These are phyloP conservation scores for Chaenodraco wilsoni DNA, from an alignment of 2,797 vertebrate genomes.

Conservation along the genomic window DNA sequence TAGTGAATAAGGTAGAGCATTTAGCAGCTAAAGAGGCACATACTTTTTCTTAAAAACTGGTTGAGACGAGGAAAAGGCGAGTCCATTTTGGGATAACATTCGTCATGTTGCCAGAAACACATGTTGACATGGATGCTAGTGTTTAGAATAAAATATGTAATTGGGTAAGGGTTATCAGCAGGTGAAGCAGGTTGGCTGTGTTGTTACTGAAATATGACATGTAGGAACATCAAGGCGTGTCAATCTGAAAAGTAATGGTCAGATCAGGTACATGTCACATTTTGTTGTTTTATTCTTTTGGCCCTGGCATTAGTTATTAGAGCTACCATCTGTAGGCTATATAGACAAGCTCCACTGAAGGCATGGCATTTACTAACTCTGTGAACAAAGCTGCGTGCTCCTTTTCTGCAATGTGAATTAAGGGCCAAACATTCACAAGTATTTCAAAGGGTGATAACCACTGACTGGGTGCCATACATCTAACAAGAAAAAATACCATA, in stretches of 20 bases:
- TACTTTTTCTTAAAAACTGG: background rate
- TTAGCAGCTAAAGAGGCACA: background rate
- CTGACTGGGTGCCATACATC: constrained; percentile 59
- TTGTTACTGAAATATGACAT: background rate
- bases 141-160: constrained; percentile 1
- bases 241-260: constrained; percentile 36
- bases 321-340: constrained; percentile 57
- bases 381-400: constrained; percentile 66
- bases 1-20: background rate
- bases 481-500: constrained; percentile 57
- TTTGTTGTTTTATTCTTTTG: constrained; percentile 49
- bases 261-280: constrained; percentile 38
- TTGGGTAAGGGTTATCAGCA: constrained; percentile 6
- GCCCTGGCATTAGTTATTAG: constrained; percentile 57
- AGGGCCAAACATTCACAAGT: constrained; percentile 63
- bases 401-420: constrained; percentile 68
- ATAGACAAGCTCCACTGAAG: constrained; percentile 66
- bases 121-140: background rate
- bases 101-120: background rate
- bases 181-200: background rate
- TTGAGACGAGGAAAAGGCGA: constrained; percentile 1
- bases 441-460: constrained; percentile 64
- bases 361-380: constrained; percentile 53
- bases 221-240: constrained; percentile 37
- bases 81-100: background rate